A percentile compares a stretch with the other conserved stretches of the same genome.
Evolutionary conservation across 92 coral and sea anemone genomes (phyloP).

Genomic region (Porites rus): DNA sequence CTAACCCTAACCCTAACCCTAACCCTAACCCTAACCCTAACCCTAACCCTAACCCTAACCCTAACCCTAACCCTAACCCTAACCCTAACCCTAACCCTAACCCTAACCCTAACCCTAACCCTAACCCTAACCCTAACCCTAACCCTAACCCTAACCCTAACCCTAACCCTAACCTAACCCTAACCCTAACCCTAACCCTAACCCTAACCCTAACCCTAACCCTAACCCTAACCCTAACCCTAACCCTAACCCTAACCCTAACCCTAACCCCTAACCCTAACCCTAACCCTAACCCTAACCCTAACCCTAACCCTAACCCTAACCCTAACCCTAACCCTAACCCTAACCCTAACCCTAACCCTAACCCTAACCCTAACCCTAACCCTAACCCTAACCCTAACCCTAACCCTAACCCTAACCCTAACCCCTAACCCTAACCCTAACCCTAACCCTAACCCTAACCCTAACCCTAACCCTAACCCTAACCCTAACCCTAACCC

Average conservation of each 20-base stretch:
- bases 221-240: slow-evolving; percentile 47
- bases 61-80: slow-evolving; percentile 51
- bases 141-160: slow-evolving; percentile 40
- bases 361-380: slow-evolving; percentile 49
- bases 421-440: too few relatives aligned
- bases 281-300: slow-evolving; percentile 42
- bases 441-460: slow-evolving; percentile 22
- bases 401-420: slow-evolving; percentile 31
- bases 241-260: slow-evolving; percentile 36
- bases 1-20: slow-evolving; percentile 42
- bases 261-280: too few relatives aligned
- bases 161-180: slow-evolving; percentile 32
- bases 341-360: slow-evolving; percentile 48
- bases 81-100: slow-evolving; percentile 20
- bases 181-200: slow-evolving; percentile 37
- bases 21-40: slow-evolving; percentile 57
- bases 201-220: slow-evolving; percentile 31
- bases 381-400: slow-evolving; percentile 47
- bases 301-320: slow-evolving; percentile 52
- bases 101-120: slow-evolving; percentile 55
- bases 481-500: slow-evolving; percentile 34
- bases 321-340: slow-evolving; percentile 35
- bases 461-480: slow-evolving; percentile 58
- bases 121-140: slow-evolving; percentile 12
- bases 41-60: slow-evolving; percentile 45